Conservation (phyloP, 2,888 invertebrate species). For the Pachydiplax longipennis region DNA sequence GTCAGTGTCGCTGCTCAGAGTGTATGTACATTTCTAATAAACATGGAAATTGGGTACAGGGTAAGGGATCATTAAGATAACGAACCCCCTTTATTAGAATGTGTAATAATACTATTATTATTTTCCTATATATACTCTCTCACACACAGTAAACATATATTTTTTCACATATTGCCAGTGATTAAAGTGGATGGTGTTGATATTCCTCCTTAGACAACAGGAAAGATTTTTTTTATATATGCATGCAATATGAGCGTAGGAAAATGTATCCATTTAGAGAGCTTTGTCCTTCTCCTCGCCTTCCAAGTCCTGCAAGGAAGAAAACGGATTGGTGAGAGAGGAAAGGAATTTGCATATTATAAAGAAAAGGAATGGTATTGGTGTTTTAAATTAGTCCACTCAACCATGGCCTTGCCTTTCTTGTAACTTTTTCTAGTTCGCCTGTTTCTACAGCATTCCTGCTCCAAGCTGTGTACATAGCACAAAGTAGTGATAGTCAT, state of each 20-base stretch:
- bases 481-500: slow-evolving; percentile 40
- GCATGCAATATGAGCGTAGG: slow-evolving; percentile 20
- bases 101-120: slow-evolving; percentile 25
- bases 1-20: background rate
- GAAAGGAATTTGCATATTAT: background rate
- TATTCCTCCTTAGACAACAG: background rate
- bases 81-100: slow-evolving; percentile 30
- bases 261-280: slow-evolving; percentile 24
- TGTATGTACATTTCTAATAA: slow-evolving; percentile 17
- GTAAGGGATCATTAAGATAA: slow-evolving; percentile 36
- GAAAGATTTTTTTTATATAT: background rate
- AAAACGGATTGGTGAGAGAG: background rate
- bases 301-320: background rate
- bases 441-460: slow-evolving; percentile 41
- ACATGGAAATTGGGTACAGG: slow-evolving; percentile 31
- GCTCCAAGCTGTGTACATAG: slow-evolving; percentile 41
- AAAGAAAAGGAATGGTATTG: slow-evolving; percentile 16
- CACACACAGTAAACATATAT: slow-evolving; percentile 38
- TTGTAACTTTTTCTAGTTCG: slow-evolving; percentile 22
- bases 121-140: slow-evolving; percentile 32
- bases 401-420: slow-evolving; percentile 36
- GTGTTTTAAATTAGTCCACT: slow-evolving; percentile 37
- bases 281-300: slow-evolving; percentile 8
- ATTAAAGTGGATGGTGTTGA: slow-evolving; percentile 3
- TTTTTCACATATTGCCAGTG: slow-evolving; percentile 26